A percentile compares a stretch with the other conserved stretches of the same genome.
Evolutionary conservation across 2,888 invertebrate genomes (phyloP).

Genomic region (Macropis europaea): DNA sequence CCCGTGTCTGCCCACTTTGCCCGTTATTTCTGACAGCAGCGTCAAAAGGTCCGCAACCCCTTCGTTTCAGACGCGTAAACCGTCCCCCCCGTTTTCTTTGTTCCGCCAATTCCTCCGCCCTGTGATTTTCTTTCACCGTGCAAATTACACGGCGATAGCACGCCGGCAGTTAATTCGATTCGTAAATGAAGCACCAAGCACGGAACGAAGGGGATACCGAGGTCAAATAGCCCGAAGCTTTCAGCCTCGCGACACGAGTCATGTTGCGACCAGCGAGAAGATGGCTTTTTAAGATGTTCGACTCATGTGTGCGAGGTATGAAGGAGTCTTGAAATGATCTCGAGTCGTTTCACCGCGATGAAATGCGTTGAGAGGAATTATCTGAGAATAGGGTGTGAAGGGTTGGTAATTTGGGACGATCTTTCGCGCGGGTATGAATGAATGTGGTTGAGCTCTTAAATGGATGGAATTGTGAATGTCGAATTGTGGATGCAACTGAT

Average conservation of each 20-base stretch:
- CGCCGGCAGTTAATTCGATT: slow-evolving; percentile 46
- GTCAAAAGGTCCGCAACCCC: slow-evolving; percentile 34
- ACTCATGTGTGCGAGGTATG: no score
- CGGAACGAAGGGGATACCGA: slow-evolving; percentile 36
- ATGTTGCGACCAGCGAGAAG: slow-evolving; percentile 19
- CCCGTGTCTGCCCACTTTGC: background rate
- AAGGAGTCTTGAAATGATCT: no score
- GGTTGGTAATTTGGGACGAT: no score
- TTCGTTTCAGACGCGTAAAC: slow-evolving; percentile 25
- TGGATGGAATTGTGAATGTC: no score
- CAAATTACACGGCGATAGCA: slow-evolving; percentile 40
- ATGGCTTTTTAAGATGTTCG: slow-evolving; percentile 12
- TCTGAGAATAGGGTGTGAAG: no score
- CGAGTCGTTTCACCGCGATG: no score
- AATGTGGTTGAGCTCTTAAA: no score
- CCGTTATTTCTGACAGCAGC: slow-evolving; percentile 18
- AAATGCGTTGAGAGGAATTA: no score
- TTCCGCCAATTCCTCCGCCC: slow-evolving; percentile 19
- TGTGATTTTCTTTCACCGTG: slow-evolving; percentile 21
- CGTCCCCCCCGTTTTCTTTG: slow-evolving; percentile 19
- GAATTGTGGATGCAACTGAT: no score
- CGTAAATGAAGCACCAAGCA: slow-evolving; percentile 25
- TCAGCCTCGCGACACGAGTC: slow-evolving; percentile 13
- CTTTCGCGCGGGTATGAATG: no score
- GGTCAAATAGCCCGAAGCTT: slow-evolving; percentile 49